Percentiles rank a stretch among this genome's conserved stretches.
These are phyloP conservation scores for Pseudomyrmex sp. DNA, from an alignment of 1,140 invertebrate species.

Conservation along the genomic window DNA sequence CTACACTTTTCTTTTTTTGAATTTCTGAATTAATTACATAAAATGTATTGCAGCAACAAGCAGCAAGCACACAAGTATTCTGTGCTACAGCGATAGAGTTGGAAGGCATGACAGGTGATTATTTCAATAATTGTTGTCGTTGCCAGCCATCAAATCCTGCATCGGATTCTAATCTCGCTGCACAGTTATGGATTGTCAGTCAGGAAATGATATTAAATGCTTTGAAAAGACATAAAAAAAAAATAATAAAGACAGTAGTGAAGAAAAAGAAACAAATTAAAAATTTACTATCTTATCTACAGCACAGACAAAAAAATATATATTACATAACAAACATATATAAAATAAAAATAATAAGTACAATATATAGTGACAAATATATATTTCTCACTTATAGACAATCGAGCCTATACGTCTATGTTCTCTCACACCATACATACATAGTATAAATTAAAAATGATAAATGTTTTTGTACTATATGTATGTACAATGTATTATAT, in stretches of 20 bases:
- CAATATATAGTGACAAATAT: too few species aligned
- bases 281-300: neutral
- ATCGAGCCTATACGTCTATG: too few species aligned
- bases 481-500: too few species aligned
- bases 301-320: too few species aligned
- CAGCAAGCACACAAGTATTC: slow-evolving; percentile 94
- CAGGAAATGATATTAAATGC: slow-evolving; percentile 86
- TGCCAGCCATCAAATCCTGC: slow-evolving; percentile 90
- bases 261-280: neutral
- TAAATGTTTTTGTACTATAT: too few species aligned
- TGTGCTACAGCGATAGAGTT: slow-evolving; percentile 94
- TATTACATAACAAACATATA: too few species aligned
- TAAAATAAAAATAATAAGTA: too few species aligned
- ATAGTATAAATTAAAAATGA: too few species aligned
- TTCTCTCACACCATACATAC: too few species aligned
- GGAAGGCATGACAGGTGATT: slow-evolving; percentile 92
- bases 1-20: slow-evolving; percentile 1
- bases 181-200: slow-evolving; percentile 88
- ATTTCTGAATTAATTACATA: neutral
- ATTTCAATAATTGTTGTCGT: slow-evolving; percentile 97
- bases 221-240: slow-evolving; percentile 72
- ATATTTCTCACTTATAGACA: too few species aligned
- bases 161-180: slow-evolving; percentile 86
- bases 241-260: slow-evolving; percentile 56
- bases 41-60: slow-evolving; percentile 92